Conservation (phyloP, 2,113 vertebrate species). For the Tetrao urogallus region DNA sequence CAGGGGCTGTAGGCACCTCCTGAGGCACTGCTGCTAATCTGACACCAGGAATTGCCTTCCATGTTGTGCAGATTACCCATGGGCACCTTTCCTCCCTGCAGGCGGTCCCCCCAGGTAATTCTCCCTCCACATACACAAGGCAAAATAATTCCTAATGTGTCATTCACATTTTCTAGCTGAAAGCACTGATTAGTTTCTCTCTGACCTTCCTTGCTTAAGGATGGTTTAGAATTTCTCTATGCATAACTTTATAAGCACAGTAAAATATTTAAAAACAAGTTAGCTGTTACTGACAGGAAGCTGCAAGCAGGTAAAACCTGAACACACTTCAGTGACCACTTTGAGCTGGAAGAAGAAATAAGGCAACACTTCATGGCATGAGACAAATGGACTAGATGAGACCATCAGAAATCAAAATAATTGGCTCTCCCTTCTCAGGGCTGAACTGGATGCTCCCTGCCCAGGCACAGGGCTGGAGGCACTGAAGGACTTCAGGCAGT, state of each 20-base stretch:
- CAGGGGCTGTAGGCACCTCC: background rate
- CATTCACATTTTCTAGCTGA: slow-evolving; percentile 8
- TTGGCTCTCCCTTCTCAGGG: background rate
- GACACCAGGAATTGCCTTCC: background rate
- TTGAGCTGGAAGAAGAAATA: background rate
- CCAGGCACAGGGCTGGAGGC: fast-evolving
- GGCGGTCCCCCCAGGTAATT: background rate
- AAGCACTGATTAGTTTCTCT: background rate
- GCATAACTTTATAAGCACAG: background rate
- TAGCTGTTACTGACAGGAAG: background rate
- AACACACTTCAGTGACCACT: background rate
- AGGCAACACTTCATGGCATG: background rate
- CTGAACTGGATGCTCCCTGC: background rate
- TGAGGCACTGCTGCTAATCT: background rate
- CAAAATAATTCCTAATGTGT: background rate
- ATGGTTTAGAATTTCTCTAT: background rate
- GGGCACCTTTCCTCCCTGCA: background rate
- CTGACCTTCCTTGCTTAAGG: background rate
- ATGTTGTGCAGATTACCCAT: background rate
- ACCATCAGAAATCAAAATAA: background rate
- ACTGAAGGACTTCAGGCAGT: background rate
- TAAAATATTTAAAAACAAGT: background rate
- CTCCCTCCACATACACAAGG: background rate
- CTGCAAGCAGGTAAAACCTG: background rate
- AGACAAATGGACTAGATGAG: background rate